phyloP scores from a whole-genome alignment of 2,888 invertebrate genomes.

The Pasiphila rectangulata region DNA sequence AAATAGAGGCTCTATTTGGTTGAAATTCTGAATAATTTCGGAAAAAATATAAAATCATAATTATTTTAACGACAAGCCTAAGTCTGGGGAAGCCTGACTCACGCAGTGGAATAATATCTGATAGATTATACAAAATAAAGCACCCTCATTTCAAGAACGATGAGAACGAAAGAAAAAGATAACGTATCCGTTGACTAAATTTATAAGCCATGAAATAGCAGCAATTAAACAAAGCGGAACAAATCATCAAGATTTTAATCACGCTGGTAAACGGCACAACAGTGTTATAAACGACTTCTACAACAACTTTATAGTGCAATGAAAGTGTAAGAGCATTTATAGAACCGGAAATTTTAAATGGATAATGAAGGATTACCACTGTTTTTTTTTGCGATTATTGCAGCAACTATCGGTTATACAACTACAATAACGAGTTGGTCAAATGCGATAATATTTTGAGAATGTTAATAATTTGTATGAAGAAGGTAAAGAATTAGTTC shows the following conservation, averaged over 20 bases:
- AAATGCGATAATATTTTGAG: not conserved
- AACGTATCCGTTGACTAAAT: not conserved
- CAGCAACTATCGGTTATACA: not conserved
- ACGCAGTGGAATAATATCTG: no score
- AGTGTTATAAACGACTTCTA: not conserved
- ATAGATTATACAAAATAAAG: no score
- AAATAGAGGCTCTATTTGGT: no score
- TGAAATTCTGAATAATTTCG: no score
- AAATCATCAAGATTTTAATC: not conserved
- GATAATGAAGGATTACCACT: slow-evolving; percentile 2
- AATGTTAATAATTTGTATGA: no score
- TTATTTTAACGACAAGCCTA: not conserved
- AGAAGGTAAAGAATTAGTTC: no score
- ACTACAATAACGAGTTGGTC: not conserved
- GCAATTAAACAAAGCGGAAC: not conserved
- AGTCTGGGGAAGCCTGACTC: no score
- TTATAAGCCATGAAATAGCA: slow-evolving; percentile 1
- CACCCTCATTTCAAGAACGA: not conserved
- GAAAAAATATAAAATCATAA: no score
- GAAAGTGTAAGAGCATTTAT: not conserved
- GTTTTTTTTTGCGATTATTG: not conserved
- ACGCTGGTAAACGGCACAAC: no score
- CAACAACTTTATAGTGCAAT: not conserved
- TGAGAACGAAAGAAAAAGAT: not conserved
- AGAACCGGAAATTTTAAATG: slow-evolving; percentile 5